Evolutionary conservation across 2,888 invertebrate species (phyloP), one percentile per base, ranked within the genome.

Genomic region (Hydriomena furcata): DNA sequence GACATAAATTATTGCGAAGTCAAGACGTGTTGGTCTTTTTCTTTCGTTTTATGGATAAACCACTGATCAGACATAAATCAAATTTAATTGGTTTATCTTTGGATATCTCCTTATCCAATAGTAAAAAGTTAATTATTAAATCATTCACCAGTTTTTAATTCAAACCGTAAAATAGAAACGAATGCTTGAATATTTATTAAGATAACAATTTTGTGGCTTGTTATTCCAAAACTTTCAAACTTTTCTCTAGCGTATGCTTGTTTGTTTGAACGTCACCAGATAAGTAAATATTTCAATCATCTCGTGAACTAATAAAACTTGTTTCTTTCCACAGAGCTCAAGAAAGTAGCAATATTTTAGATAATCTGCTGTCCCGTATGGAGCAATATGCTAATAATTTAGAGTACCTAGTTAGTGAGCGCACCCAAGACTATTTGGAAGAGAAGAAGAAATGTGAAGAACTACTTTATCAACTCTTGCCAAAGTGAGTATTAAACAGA

Each of bases 381-480:
- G 99, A 99, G 81, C 97, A 98, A 81, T 99, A 99, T 76, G 99
- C 99, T 24, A 98, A 98, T 90, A 99, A 99, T 85, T 93, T 99
- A 82, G 99, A 99, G 89, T 94, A 95, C 30, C 91, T 99, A 62
- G 99, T 99, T 13, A 97, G 98, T 73, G 98, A 99, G 81, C 92
- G 99, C 61, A 99, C 99, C 0, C 96, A 97, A 51, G 99, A 99
- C 84, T 99, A 99, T 82, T 93, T 99, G 68, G 99, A 99, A 73
- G 99, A 99, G 87, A 99, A 99, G 90, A 95, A 97, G 68, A 99
- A 98, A 89, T 99, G 99, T 66, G 99, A 99, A 79, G 97, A 98
- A 70, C 91, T 99, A 2, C 93, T 99, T 0, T 99, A 99, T 85
- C 98, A 98, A 83, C 93, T 99, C 68, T 90, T 99, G 61, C 99